Percentiles rank a stretch among this genome's conserved stretches.
phyloP scores from a whole-genome alignment of 2,888 invertebrate genomes.

The Hoplodrina ambigua region DNA sequence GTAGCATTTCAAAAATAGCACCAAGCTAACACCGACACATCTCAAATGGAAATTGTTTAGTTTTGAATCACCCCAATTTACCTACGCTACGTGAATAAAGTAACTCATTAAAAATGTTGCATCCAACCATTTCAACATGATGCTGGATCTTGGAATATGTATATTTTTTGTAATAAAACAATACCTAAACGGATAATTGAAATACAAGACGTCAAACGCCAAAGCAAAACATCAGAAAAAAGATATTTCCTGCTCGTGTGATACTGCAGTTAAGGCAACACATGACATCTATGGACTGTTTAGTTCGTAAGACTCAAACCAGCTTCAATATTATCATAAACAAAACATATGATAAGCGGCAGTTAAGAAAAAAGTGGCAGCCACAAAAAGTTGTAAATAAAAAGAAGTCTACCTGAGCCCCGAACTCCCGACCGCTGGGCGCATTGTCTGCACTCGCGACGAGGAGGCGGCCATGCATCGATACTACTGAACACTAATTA shows the following conservation, averaged over 20 bases:
- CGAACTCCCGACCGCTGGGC: constrained; percentile 41
- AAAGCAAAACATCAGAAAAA: constrained; percentile 14
- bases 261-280: constrained; percentile 1
- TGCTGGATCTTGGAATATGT: background rate
- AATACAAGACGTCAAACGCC: constrained; percentile 13
- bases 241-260: constrained; percentile 32
- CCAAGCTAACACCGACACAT: constrained; percentile 48
- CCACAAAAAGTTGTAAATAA: constrained; percentile 63
- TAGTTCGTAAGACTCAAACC: background rate
- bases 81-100: constrained; percentile 10
- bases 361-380: constrained; percentile 37
- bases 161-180: background rate
- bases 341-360: constrained; percentile 31
- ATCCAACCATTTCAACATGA: background rate
- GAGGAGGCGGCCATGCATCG: constrained; percentile 15
- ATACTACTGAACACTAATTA: constrained; percentile 10
- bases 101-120: constrained; percentile 1
- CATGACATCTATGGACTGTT: background rate
- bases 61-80: constrained; percentile 56
- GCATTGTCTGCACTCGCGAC: constrained; percentile 44
- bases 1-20: constrained; percentile 67
- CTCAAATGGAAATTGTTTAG: constrained; percentile 52
- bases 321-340: constrained; percentile 26
- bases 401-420: constrained; percentile 66
- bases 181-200: background rate